phyloP scores from a whole-genome alignment of 2,113 vertebrate genomes.

The Amphilophus citrinellus region DNA sequence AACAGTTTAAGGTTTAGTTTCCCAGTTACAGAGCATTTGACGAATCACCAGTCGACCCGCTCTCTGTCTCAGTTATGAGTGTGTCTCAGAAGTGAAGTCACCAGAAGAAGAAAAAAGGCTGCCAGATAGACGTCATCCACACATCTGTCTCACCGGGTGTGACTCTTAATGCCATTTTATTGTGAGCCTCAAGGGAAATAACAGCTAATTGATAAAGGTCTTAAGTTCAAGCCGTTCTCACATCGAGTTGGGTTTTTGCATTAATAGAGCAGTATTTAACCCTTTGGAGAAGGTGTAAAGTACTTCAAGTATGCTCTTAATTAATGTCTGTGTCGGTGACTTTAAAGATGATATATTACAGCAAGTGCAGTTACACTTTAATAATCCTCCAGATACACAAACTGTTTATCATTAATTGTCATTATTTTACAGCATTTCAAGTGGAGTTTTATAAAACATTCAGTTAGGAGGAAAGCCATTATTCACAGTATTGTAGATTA shows the following conservation, averaged over 20 bases:
- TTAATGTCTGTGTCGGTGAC: slow-evolving; percentile 16
- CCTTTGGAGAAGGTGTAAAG: slow-evolving; percentile 20
- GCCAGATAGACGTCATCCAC: slow-evolving; percentile 10
- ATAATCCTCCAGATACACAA: slow-evolving; percentile 1
- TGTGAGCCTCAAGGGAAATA: slow-evolving; percentile 34
- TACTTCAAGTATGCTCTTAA: slow-evolving; percentile 6
- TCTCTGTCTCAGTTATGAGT: slow-evolving; percentile 19
- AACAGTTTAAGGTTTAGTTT: slow-evolving; percentile 19
- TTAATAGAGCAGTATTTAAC: background rate
- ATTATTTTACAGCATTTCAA: slow-evolving; percentile 1
- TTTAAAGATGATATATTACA: slow-evolving; percentile 24
- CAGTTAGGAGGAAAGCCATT: background rate
- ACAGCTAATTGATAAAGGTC: slow-evolving; percentile 43
- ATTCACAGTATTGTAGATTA: background rate
- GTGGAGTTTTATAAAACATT: background rate
- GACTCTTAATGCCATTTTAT: slow-evolving; percentile 34
- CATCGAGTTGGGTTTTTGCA: slow-evolving; percentile 1
- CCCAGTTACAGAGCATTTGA: background rate
- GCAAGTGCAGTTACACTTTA: slow-evolving; percentile 20
- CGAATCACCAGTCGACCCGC: background rate
- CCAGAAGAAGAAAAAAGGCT: slow-evolving; percentile 34
- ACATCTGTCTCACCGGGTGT: slow-evolving; percentile 60
- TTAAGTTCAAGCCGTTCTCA: slow-evolving; percentile 34
- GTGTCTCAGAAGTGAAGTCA: slow-evolving; percentile 36
- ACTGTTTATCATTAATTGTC: background rate